Conservation (phyloP, 2,797 vertebrate genomes). For the Acropternis orthonyx region DNA sequence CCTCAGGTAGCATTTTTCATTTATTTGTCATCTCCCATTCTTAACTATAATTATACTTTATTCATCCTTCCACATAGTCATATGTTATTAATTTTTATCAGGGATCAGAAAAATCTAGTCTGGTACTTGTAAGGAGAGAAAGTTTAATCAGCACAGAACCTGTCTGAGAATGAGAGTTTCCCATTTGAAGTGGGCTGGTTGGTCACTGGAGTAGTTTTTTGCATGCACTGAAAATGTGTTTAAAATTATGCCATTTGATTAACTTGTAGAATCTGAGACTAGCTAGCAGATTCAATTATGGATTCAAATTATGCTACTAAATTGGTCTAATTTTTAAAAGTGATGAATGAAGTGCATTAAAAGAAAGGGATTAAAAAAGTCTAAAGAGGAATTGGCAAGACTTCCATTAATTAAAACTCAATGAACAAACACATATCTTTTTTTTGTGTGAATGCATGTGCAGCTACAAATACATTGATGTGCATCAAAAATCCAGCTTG, state of each 20-base stretch:
- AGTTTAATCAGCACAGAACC: conserved; percentile 58
- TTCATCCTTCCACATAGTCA: conserved; percentile 51
- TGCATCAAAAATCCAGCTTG: background rate
- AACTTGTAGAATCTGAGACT: conserved; percentile 71
- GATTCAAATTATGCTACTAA: conserved; percentile 76
- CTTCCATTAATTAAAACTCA: conserved; percentile 45
- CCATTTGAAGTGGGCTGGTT: conserved; percentile 39
- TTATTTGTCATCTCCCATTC: conserved; percentile 73
- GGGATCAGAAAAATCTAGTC: conserved; percentile 20
- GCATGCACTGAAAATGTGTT: conserved; percentile 50
- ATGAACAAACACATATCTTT: background rate
- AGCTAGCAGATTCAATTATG: conserved; percentile 78
- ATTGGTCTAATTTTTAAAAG: conserved; percentile 77
- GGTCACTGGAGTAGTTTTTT: background rate
- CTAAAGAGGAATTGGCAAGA: conserved; percentile 55
- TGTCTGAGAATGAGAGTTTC: background rate
- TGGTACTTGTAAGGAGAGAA: conserved; percentile 33
- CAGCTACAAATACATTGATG: background rate
- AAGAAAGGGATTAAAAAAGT: conserved; percentile 67
- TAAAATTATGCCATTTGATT: conserved; percentile 69
- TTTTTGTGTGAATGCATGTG: background rate
- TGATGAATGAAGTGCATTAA: conserved; percentile 73
- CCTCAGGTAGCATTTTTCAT: conserved; percentile 69
- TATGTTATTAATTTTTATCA: conserved; percentile 62
- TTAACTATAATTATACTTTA: conserved; percentile 68